phyloP scores from a whole-genome alignment of 2,113 vertebrate species.

The Ia io region DNA sequence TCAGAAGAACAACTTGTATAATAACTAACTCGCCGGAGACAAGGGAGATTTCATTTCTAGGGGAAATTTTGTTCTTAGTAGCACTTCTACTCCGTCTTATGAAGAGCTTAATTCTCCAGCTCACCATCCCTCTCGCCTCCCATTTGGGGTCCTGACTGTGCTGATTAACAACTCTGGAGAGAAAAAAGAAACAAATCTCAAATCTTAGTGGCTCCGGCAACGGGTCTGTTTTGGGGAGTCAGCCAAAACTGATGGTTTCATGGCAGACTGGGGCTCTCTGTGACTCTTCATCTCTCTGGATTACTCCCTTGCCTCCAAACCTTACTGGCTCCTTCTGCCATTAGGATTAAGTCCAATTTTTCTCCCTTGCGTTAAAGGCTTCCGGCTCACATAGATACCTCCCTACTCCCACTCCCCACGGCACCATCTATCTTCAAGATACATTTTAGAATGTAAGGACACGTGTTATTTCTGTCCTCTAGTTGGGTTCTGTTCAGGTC shows the following conservation, averaged over 20 bases:
- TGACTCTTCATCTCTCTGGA: background rate
- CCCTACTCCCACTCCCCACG: background rate
- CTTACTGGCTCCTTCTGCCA: background rate
- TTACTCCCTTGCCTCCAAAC: background rate
- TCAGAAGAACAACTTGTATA: background rate
- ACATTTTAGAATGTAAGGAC: background rate
- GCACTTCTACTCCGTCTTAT: background rate
- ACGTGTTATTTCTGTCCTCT: background rate
- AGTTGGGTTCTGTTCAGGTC: background rate
- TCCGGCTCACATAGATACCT: background rate
- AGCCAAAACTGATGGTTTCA: background rate
- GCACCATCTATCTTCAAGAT: background rate
- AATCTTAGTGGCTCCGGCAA: background rate
- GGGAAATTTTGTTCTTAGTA: background rate
- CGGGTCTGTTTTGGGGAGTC: background rate
- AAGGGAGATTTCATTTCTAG: background rate
- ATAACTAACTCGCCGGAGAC: background rate
- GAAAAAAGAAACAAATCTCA: background rate
- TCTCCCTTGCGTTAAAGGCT: background rate
- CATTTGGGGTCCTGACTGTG: background rate
- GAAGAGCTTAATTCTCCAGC: background rate
- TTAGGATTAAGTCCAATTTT: background rate
- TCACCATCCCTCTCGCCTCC: background rate
- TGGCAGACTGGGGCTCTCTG: background rate
- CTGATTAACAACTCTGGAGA: background rate